Conservation (phyloP, 37 sponge, comb jelly and placozoan genomes). For the Haliclona indistincta region DNA sequence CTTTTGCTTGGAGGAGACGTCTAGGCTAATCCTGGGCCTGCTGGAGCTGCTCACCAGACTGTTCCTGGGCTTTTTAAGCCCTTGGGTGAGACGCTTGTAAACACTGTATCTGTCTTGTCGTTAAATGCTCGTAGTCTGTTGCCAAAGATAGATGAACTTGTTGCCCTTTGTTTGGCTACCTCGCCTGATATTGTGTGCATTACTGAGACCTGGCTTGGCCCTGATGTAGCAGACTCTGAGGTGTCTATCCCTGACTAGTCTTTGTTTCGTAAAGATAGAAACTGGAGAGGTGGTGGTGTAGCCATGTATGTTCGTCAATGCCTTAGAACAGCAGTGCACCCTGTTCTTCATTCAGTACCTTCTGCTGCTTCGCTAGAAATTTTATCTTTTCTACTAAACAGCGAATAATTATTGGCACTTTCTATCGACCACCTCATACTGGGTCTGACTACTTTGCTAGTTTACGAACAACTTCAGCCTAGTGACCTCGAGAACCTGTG, state of each 20-base stretch:
- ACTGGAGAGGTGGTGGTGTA: neutral
- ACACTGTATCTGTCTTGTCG: no score
- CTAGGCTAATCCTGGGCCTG: no score
- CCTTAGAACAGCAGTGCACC: neutral
- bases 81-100: no score
- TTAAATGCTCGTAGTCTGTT: no score
- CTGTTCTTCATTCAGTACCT: neutral
- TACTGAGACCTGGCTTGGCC: no score
- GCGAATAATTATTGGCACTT: neutral
- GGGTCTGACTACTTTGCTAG: neutral
- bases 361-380: neutral
- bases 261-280: neutral
- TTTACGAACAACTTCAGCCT: neutral
- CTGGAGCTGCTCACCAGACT: no score
- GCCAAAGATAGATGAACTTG: no score
- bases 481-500: neutral
- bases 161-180: no score
- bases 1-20: no score
- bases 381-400: neutral
- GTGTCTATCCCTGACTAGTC: neutral
- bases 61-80: no score
- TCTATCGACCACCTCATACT: neutral
- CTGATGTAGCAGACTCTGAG: no score
- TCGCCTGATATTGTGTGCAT: no score
- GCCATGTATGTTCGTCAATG: neutral